Percentiles rank a stretch among this genome's conserved stretches.
These are phyloP conservation scores for Meloidogyne chitwoodi DNA, from an alignment of 1,140 invertebrate genomes.

Conservation along the genomic window DNA sequence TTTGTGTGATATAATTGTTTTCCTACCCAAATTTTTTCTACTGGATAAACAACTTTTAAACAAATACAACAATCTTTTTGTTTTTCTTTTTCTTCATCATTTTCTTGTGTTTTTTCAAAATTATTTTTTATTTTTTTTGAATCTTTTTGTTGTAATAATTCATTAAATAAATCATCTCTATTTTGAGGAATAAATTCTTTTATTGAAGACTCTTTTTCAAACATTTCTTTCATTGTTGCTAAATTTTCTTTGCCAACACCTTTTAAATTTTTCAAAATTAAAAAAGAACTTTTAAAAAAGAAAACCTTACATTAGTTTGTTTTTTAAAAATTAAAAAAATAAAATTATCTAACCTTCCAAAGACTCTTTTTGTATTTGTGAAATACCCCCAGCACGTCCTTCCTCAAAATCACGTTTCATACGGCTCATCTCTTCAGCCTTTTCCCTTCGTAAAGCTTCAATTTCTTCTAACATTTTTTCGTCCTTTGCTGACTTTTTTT, in stretches of 20 bases:
- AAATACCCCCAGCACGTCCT: conserved; percentile 28
- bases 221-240: conserved; percentile 2
- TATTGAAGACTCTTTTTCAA: not conserved
- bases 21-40: conserved; percentile 56
- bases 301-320: not conserved
- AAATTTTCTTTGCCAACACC: conserved; percentile 54
- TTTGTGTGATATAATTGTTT: conserved; percentile 59
- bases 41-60: conserved; percentile 59
- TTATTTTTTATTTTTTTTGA: not conserved
- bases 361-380: not conserved
- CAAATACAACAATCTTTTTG: conserved; percentile 57
- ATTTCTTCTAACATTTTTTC: conserved; percentile 47
- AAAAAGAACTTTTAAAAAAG: not conserved
- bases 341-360: not conserved
- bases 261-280: conserved; percentile 14
- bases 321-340: not conserved
- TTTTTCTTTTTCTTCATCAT: conserved; percentile 43
- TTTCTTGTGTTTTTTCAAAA: not conserved
- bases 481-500: conserved; percentile 41
- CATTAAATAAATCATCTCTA: not conserved
- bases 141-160: not conserved
- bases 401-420: conserved; percentile 54
- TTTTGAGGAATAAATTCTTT: not conserved
- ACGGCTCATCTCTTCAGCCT: conserved; percentile 43
- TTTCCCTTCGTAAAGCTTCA: conserved; percentile 39